A percentile compares a stretch with the other conserved stretches of the same genome.
These are phyloP conservation scores for Raja brachyura DNA, from an alignment of 2,113 vertebrate species.

Conservation along the genomic window DNA sequence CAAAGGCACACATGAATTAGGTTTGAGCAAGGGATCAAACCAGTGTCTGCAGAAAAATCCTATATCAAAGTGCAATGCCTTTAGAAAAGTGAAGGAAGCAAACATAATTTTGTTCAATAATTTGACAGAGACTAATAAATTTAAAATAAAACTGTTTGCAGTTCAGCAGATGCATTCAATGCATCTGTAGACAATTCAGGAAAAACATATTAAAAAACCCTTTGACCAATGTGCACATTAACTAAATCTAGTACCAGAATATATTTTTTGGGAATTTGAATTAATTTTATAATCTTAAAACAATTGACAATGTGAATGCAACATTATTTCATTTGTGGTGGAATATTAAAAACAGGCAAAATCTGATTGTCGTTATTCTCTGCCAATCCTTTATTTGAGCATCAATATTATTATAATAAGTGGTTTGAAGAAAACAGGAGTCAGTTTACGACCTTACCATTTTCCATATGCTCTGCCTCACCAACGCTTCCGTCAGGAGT, in stretches of 20 bases:
- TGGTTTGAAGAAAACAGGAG: conserved; percentile 55
- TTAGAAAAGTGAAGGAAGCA: neutral
- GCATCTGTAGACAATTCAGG: neutral
- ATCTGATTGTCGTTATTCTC: neutral
- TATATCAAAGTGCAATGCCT: neutral
- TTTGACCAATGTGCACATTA: neutral
- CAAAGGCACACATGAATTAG: neutral
- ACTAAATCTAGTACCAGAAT: neutral
- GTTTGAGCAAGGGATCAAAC: neutral
- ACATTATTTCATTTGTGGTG: neutral
- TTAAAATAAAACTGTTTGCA: neutral
- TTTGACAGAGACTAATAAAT: neutral
- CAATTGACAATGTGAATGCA: neutral
- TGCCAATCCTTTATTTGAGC: neutral
- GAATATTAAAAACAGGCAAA: neutral
- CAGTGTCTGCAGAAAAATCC: neutral
- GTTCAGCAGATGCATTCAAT: neutral
- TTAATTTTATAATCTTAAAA: neutral
- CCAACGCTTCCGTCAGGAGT: conserved; percentile 99
- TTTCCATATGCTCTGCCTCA: conserved; percentile 99
- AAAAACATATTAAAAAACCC: neutral
- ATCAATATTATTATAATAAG: conserved; percentile 44
- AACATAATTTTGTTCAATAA: neutral
- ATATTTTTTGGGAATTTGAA: neutral
- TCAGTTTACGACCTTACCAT: conserved; percentile 99